Percentiles rank a stretch among this genome's conserved stretches.
Conservation (phyloP, 2,797 vertebrate species). For the Argya squamiceps region DNA sequence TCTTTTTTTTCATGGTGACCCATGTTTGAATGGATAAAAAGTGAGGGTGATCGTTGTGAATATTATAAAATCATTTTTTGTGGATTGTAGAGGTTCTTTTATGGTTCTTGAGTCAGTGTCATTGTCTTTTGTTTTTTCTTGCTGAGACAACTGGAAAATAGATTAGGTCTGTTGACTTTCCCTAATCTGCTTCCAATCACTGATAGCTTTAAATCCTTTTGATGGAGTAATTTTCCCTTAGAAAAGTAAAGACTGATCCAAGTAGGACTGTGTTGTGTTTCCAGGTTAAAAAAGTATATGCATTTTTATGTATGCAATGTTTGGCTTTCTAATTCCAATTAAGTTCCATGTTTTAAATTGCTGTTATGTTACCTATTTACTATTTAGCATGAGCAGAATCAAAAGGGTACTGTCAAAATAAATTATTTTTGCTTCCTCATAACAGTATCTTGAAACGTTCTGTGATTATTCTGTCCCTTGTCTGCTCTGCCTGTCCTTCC, state of each 20-base stretch:
- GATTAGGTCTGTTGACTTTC: neutral
- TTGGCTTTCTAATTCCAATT: neutral
- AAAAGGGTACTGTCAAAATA: neutral
- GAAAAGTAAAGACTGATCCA: neutral
- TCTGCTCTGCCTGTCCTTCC: neutral
- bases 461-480: neutral
- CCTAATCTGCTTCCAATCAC: neutral
- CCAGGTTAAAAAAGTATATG: neutral
- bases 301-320: neutral
- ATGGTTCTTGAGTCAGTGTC: neutral
- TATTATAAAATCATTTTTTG: neutral
- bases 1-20: neutral
- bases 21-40: neutral
- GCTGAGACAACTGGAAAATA: neutral
- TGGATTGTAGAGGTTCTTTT: neutral
- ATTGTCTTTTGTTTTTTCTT: neutral
- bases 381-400: neutral
- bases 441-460: neutral
- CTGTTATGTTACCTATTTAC: neutral
- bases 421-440: neutral
- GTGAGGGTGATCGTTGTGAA: neutral
- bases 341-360: neutral
- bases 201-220: neutral
- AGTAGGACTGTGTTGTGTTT: neutral
- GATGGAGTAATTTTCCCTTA: neutral